phyloP scores from a whole-genome alignment of 2,888 invertebrate genomes.

The Saturnia pavonia region DNA sequence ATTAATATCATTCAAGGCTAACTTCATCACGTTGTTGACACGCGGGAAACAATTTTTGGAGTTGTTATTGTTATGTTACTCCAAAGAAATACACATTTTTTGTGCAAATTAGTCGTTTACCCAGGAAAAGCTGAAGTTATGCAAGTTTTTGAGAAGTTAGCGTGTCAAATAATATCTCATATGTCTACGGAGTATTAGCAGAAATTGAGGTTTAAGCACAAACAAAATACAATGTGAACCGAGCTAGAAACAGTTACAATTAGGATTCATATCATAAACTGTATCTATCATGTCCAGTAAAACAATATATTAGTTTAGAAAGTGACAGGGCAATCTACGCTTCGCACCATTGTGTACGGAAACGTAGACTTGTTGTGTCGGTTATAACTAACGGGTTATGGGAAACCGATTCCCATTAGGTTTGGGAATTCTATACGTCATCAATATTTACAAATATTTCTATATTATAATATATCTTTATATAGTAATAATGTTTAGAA shows the following conservation, averaged over 20 bases:
- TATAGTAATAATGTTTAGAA: too few relatives aligned
- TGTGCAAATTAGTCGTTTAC: too few relatives aligned
- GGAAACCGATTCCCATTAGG: not conserved
- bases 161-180: not conserved
- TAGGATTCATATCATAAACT: not conserved
- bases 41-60: too few relatives aligned
- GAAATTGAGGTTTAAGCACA: not conserved
- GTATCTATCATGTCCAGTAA: not conserved
- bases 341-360: not conserved
- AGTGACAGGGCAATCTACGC: conserved; percentile 2
- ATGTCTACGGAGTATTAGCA: not conserved
- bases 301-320: conserved; percentile 6
- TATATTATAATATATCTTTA: too few relatives aligned
- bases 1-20: too few relatives aligned
- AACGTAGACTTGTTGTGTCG: not conserved
- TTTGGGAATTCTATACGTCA: not conserved
- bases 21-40: too few relatives aligned
- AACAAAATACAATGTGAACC: not conserved
- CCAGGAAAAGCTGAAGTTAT: too few relatives aligned
- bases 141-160: not conserved
- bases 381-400: not conserved
- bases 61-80: too few relatives aligned
- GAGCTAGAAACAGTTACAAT: not conserved
- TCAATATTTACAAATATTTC: not conserved
- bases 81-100: too few relatives aligned